Conservation (phyloP, 2,113 vertebrate genomes). For the Thomomys bottae region DNA sequence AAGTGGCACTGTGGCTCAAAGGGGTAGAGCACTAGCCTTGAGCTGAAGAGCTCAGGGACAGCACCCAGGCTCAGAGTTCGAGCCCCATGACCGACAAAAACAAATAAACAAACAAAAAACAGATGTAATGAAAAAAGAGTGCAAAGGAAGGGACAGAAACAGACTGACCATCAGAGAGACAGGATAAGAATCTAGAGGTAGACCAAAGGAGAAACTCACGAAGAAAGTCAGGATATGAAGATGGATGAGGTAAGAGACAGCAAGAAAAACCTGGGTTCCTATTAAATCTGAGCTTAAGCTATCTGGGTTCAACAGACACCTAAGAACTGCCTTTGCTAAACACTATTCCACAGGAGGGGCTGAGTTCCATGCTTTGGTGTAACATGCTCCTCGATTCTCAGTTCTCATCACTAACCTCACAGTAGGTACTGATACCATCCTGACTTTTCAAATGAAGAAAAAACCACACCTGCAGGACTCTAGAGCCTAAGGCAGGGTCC, state of each 20-base stretch:
- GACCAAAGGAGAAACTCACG: neutral
- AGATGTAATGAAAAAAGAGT: no score
- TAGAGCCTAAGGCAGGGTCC: neutral
- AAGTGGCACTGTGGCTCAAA: no score
- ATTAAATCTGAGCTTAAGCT: conserved; percentile 20
- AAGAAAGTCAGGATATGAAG: no score
- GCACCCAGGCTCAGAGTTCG: no score
- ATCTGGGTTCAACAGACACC: neutral
- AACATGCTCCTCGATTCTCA: neutral
- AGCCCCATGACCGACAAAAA: no score
- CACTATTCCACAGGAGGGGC: neutral
- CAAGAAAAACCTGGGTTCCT: neutral
- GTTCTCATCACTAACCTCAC: neutral
- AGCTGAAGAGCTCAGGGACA: no score
- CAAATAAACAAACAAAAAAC: no score
- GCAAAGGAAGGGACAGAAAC: neutral
- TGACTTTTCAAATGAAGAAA: neutral
- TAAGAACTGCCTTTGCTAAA: neutral
- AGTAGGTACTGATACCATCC: neutral
- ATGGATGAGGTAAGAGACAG: neutral
- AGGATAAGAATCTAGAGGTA: neutral
- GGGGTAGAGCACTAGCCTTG: no score
- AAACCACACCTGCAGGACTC: neutral
- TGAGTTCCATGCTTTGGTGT: neutral
- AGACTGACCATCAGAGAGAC: neutral